These are phyloP conservation scores for Ceramica pisi DNA, from an alignment of 2,888 invertebrate species.

Conservation along the genomic window DNA sequence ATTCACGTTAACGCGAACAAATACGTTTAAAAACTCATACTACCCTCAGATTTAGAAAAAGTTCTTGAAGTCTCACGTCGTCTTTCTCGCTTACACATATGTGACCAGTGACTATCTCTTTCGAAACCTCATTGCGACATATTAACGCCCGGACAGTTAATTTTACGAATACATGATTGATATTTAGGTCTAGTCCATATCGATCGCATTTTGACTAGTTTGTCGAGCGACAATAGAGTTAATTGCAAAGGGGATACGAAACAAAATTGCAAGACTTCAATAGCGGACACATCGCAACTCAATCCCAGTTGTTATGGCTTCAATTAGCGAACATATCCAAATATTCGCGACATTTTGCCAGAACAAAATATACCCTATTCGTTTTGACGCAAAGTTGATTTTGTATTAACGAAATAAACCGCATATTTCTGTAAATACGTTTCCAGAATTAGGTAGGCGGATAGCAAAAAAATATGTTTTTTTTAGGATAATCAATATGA, in stretches of 20 bases:
- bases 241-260: slow-evolving; percentile 15
- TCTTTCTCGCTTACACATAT: background rate
- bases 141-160: background rate
- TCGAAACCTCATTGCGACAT: background rate
- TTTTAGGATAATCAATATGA: background rate
- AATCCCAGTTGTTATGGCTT: background rate
- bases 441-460: no score
- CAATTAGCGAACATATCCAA: background rate
- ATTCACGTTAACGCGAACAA: no score
- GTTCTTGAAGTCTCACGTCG: no score
- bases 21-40: no score
- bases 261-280: background rate
- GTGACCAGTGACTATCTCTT: background rate
- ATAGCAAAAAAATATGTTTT: background rate
- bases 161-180: slow-evolving; percentile 2
- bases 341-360: background rate
- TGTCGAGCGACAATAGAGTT: slow-evolving; percentile 16
- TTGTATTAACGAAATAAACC: background rate
- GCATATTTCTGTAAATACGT: no score
- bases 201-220: slow-evolving; percentile 25
- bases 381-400: background rate
- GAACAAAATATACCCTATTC: background rate
- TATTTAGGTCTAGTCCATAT: slow-evolving; percentile 3
- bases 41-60: no score
- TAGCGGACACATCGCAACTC: background rate